Evolutionary conservation across 2,888 invertebrate genomes (phyloP).

Genomic region (Colletes collaris): DNA sequence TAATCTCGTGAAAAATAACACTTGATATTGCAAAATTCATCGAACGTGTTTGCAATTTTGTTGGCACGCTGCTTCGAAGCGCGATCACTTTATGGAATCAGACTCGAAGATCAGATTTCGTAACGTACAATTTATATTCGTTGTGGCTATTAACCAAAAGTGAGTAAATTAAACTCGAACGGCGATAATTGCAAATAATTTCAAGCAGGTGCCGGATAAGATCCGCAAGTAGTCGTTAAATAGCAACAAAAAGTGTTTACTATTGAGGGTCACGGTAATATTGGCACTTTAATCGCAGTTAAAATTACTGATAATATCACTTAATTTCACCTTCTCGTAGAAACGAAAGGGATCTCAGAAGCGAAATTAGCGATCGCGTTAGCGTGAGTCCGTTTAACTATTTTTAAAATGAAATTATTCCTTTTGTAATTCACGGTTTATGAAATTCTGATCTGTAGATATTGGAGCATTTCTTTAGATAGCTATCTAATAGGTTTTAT

Average conservation of each 20-base stretch:
- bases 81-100: background rate
- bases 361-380: background rate
- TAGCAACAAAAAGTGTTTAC: background rate
- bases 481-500: no score
- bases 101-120: background rate
- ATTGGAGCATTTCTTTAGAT: no score
- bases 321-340: background rate
- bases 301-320: conserved; percentile 1
- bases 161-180: background rate
- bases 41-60: no score
- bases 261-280: background rate
- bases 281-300: background rate
- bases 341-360: background rate
- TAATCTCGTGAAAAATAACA: no score
- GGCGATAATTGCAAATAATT: background rate
- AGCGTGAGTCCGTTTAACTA: no score
- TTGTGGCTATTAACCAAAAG: background rate
- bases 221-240: background rate
- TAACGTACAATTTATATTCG: background rate
- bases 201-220: background rate
- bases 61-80: background rate
- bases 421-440: no score
- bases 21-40: background rate
- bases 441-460: no score
- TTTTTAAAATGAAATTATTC: no score